phyloP scores from a whole-genome alignment of 2,113 vertebrate genomes.

The Poecile atricapillus region DNA sequence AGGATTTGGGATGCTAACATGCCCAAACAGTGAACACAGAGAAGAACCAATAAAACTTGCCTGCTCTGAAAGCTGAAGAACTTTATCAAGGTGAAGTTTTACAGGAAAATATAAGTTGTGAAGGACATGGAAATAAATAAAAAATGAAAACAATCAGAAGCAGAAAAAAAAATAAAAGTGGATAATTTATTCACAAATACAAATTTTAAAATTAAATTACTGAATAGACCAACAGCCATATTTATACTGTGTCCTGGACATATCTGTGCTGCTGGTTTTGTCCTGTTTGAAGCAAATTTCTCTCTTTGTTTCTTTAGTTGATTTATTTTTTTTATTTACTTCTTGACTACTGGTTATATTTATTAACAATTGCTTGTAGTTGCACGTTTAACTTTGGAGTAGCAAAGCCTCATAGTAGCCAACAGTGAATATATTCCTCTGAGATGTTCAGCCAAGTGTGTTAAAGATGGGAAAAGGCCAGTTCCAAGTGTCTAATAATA shows the following conservation, averaged over 20 bases:
- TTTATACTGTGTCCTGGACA: not conserved
- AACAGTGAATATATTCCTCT: not conserved
- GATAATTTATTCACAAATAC: not conserved
- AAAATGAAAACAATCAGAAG: not conserved
- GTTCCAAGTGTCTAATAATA: not conserved
- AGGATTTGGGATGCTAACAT: not conserved
- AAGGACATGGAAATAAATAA: not conserved
- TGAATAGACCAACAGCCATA: not conserved
- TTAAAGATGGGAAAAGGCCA: not conserved
- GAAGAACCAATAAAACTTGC: not conserved
- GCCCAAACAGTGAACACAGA: fast-evolving
- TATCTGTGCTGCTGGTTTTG: not conserved
- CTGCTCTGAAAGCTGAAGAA: not conserved
- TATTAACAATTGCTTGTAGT: not conserved
- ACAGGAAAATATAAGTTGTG: not conserved
- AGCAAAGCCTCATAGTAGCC: not conserved
- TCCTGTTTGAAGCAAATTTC: not conserved
- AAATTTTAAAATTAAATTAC: not conserved
- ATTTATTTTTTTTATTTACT: not conserved
- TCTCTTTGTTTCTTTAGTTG: fast-evolving
- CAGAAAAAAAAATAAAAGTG: not conserved
- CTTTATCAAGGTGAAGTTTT: not conserved
- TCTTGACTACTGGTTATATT: not conserved
- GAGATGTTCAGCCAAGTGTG: not conserved
- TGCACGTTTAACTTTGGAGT: not conserved